Conservation (phyloP, 92 coral and sea anemone species). For the Parazoanthus swiftii region DNA sequence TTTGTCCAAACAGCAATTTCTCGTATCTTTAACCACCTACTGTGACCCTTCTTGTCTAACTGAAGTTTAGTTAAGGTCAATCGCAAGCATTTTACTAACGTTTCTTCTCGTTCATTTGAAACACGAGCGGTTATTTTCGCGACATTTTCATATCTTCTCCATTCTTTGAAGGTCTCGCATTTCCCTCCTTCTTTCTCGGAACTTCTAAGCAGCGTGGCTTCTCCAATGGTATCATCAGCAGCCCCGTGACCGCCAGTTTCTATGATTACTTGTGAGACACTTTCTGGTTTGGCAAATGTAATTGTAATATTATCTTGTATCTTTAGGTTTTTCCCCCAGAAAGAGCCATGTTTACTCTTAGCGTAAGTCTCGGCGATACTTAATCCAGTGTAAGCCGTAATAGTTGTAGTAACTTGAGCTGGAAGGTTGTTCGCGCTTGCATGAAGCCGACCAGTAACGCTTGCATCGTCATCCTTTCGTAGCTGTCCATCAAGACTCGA, state of each 20-base stretch:
- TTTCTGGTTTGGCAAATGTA: slow-evolving; percentile 48
- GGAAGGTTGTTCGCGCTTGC: slow-evolving; percentile 63
- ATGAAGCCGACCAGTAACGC: slow-evolving; percentile 38
- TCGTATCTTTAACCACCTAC: slow-evolving; percentile 64
- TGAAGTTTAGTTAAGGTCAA: slow-evolving; percentile 54
- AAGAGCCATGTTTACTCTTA: slow-evolving; percentile 47
- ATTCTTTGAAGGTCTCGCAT: too few relatives aligned
- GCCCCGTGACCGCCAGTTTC: slow-evolving; percentile 68
- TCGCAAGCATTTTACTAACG: slow-evolving; percentile 51
- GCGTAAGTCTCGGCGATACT: slow-evolving; percentile 45
- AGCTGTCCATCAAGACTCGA: slow-evolving; percentile 69
- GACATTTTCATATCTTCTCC: too few relatives aligned
- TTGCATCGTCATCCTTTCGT: slow-evolving; percentile 55
- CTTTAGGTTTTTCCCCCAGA: slow-evolving; percentile 67
- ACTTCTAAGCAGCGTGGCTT: slow-evolving; percentile 47
- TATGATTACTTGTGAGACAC: slow-evolving; percentile 45
- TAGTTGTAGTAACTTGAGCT: slow-evolving; percentile 56
- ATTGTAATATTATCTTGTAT: slow-evolving; percentile 50
- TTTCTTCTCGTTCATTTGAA: background rate
- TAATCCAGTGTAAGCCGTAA: slow-evolving; percentile 10
- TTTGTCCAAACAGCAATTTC: slow-evolving; percentile 77
- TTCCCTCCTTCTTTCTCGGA: slow-evolving; percentile 21
- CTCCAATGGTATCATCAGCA: slow-evolving; percentile 71
- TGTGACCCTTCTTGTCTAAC: slow-evolving; percentile 37
- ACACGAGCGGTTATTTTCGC: background rate